Base-by-base conservation (phyloP, 2,888 invertebrate species). In the Ischnura elegans region DNA sequence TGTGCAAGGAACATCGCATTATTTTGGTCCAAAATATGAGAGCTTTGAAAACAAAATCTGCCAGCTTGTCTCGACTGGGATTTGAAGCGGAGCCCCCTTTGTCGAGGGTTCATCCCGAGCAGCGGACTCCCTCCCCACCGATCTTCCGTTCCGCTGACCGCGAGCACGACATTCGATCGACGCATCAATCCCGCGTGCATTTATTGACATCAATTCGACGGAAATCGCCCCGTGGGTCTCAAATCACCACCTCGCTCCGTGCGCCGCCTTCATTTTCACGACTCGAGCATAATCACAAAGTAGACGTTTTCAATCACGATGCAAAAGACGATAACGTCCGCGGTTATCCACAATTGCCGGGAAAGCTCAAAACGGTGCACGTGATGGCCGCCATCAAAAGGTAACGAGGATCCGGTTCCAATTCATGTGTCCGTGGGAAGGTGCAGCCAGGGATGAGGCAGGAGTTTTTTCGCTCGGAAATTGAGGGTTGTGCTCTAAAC, bases 321-420 rank as follows among this genome's bases (percentile, higher is more conserved):
- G 66, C 61, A 90, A 90, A 90, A 61, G 55, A 90, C 61, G 90
- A 90, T 90, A 66, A 90, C 25, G 51, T 90, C 90, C 90, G 90
- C 61, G 61, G 90, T 90, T 90, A 90, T 90, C 61, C 61, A 42
- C 90, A 90, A 90, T 90, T 90, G 90, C 90, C 19, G 43, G 43
- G 90, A 76, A 90, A 55, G 61, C 90, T 36, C 66, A 61, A 90
- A 90, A 55, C 42, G 90, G 90, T 45, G 76, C 42, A 55, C 61
- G 55, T 25, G 90, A 90, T 66, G 90, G 43, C 61, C 66, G 61
- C 61, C 90, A 55, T 90, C 90, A 90, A 90, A 90, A 90, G 90
- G 61, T 90, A 90, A 90, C 90, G 61, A 90, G 90, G 61, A 90
- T 90, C 90, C 90, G 66, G 66, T 90, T 90, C 66, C 90, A 90